Evolutionary conservation across 2,113 vertebrate genomes (phyloP).

Genomic region (Isichthys henryi): DNA sequence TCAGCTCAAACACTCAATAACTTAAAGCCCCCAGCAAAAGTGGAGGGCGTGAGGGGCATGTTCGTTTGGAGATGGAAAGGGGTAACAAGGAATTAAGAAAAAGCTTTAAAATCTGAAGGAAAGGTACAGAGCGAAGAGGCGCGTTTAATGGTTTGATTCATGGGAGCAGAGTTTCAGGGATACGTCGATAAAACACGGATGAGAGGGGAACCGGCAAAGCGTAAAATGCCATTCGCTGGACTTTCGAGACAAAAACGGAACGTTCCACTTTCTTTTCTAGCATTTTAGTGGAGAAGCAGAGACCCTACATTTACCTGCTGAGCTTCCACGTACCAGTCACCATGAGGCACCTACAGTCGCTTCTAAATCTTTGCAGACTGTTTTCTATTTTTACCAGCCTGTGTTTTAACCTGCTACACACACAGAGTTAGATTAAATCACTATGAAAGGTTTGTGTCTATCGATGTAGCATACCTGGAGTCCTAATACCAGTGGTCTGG

Average conservation of each 20-base stretch:
- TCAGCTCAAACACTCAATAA: background rate
- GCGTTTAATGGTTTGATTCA: slow-evolving; percentile 10
- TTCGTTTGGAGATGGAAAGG: slow-evolving; percentile 41
- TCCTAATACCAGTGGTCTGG: background rate
- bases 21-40: slow-evolving; percentile 28
- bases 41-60: background rate
- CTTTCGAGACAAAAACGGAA: background rate
- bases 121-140: slow-evolving; percentile 12
- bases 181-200: slow-evolving; percentile 26
- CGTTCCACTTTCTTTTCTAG: background rate
- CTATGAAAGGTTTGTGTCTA: background rate
- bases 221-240: background rate
- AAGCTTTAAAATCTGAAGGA: slow-evolving; percentile 26
- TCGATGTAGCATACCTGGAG: background rate
- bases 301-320: background rate
- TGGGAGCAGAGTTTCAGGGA: slow-evolving; percentile 23
- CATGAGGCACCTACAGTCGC: background rate
- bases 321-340: background rate
- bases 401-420: background rate
- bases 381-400: background rate
- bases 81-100: slow-evolving; percentile 37
- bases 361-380: background rate
- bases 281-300: background rate
- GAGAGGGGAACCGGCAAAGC: background rate
- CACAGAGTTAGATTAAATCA: background rate